A percentile compares a stretch with the other conserved stretches of the same genome.
Evolutionary conservation across 2,113 vertebrate species (phyloP).

Genomic region (Hydropotes inermis): DNA sequence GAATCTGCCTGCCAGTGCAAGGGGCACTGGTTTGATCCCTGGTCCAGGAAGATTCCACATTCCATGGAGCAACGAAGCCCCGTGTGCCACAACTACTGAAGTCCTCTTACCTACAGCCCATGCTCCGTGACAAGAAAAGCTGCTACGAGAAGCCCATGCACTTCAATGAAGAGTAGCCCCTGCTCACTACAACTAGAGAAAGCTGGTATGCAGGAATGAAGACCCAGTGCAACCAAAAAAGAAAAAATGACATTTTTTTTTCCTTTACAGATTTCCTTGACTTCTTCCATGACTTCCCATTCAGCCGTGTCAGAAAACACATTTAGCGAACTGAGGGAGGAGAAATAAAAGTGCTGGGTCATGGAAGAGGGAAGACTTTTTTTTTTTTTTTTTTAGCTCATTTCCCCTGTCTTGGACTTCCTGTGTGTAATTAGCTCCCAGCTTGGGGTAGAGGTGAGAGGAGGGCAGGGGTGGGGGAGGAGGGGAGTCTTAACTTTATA

Average conservation of each 20-base stretch:
- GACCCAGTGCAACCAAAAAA: background rate
- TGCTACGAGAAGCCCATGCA: rapidly evolving
- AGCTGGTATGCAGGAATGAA: background rate
- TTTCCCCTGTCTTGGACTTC: background rate
- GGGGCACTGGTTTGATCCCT: background rate
- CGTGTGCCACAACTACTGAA: background rate
- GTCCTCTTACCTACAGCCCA: background rate
- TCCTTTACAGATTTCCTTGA: background rate
- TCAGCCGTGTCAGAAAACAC: background rate
- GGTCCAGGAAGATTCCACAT: background rate
- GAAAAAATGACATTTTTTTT: background rate
- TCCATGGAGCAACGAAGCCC: background rate
- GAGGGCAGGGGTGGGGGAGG: background rate
- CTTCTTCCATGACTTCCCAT: background rate
- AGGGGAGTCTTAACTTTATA: background rate
- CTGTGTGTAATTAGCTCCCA: background rate
- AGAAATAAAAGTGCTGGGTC: background rate
- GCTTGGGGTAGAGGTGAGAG: background rate
- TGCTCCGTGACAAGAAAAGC: background rate
- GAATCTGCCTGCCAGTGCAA: background rate
- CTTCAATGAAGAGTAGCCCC: background rate
- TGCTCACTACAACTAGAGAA: background rate
- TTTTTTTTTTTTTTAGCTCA: background rate
- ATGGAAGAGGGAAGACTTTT: background rate
- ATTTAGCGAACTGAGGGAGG: background rate